Conservation (phyloP, 2,797 vertebrate species). For the Numenius phaeopus region DNA sequence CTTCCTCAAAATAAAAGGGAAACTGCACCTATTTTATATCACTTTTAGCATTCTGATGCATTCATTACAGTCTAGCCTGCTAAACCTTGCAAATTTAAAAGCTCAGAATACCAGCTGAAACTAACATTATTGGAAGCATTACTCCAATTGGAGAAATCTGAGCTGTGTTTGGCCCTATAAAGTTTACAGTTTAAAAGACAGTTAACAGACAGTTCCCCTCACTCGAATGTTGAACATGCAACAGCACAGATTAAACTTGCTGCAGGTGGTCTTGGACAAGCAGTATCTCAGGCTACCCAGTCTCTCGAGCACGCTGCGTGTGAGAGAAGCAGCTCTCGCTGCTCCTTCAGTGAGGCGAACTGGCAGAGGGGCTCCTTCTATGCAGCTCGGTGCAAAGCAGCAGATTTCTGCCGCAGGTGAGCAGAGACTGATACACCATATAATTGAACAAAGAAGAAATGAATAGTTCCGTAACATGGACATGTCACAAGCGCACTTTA, state of each 20-base stretch:
- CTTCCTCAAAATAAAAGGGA: neutral
- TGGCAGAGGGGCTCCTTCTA: neutral
- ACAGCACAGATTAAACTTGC: neutral
- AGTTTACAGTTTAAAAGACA: neutral
- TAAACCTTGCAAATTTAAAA: neutral
- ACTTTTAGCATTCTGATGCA: neutral
- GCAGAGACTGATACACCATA: no score
- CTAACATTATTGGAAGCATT: neutral
- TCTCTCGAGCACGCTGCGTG: neutral
- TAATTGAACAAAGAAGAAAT: neutral
- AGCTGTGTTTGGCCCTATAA: neutral
- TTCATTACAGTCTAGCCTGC: neutral
- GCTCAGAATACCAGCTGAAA: neutral
- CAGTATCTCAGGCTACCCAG: fast-evolving
- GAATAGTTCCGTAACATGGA: neutral
- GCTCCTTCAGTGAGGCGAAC: neutral
- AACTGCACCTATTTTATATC: neutral
- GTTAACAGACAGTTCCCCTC: neutral
- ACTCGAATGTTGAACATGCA: neutral
- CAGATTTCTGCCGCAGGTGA: neutral
- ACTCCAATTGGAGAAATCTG: neutral
- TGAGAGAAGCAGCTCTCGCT: neutral
- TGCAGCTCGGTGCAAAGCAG: neutral
- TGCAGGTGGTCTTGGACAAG: neutral
- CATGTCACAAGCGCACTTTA: neutral